Evolutionary conservation across 2,113 vertebrate genomes (phyloP).

Genomic region (Anthoscopus minutus): DNA sequence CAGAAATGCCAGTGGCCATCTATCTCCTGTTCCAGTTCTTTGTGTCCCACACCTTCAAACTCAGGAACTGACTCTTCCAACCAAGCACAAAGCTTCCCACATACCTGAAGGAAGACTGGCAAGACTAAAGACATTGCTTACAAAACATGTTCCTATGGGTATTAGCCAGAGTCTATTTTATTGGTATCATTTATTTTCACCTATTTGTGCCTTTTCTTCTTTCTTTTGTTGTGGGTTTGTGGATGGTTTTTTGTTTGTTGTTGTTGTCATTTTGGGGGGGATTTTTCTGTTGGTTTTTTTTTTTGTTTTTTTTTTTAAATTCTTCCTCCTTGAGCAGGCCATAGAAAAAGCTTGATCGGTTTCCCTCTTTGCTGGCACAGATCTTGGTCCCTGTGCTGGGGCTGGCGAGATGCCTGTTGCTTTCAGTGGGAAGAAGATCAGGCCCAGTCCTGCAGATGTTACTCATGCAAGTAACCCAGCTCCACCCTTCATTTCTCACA

Average conservation of each 20-base stretch:
- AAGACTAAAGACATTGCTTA: neutral
- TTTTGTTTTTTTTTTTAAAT: neutral
- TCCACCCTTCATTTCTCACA: constrained; percentile 37
- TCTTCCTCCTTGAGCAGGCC: neutral
- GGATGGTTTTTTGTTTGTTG: neutral
- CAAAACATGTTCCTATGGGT: neutral
- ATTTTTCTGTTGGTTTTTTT: too few relatives aligned
- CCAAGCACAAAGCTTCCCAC: neutral
- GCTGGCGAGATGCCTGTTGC: neutral
- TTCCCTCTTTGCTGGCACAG: neutral
- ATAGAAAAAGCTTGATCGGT: neutral
- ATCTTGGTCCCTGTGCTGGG: neutral
- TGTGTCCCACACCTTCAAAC: neutral
- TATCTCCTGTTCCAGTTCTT: neutral
- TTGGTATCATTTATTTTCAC: neutral
- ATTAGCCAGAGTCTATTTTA: neutral
- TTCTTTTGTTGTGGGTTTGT: neutral
- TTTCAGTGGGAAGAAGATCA: constrained; percentile 35
- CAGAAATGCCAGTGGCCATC: neutral
- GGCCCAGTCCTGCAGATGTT: constrained; percentile 55
- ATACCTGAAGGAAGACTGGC: neutral
- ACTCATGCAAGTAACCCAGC: constrained; percentile 15
- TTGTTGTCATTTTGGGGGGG: neutral
- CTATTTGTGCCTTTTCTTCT: neutral
- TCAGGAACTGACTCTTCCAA: neutral